Conservation (phyloP, 2,113 vertebrate genomes). For the Aptenodytes patagonicus region DNA sequence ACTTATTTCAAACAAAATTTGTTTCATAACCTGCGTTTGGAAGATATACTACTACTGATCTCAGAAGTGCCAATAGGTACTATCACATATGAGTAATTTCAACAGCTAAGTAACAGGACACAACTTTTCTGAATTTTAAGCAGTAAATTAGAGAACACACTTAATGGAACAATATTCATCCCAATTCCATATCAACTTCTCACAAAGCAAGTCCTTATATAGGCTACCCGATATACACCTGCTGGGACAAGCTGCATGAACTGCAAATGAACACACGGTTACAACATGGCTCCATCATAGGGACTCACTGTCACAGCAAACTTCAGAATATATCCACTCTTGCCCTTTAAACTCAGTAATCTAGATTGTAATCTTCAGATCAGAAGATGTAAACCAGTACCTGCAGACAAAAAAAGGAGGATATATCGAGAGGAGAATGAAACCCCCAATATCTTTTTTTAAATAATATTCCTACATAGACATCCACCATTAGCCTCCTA, state of each 20-base stretch:
- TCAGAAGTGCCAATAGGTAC: neutral
- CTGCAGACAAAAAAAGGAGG: neutral
- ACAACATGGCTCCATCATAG: neutral
- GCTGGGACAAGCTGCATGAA: neutral
- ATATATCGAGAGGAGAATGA: neutral
- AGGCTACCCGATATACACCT: neutral
- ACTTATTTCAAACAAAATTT: neutral
- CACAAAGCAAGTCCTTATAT: neutral
- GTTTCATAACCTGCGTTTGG: neutral
- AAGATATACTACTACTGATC: neutral
- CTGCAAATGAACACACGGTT: neutral
- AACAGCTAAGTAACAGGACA: neutral
- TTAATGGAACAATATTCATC: neutral
- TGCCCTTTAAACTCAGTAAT: neutral
- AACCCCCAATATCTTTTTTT: neutral
- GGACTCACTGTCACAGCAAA: neutral
- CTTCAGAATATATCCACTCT: neutral
- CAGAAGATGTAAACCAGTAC: neutral
- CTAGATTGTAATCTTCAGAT: neutral
- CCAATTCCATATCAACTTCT: neutral
- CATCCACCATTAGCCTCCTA: neutral
- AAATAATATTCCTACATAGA: neutral
- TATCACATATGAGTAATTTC: neutral
- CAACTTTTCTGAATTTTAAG: neutral
- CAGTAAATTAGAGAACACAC: neutral